Percentiles rank a stretch among this genome's conserved stretches.
These are phyloP conservation scores for Lasioglossum vierecki DNA, from an alignment of 2,888 invertebrate species.

Conservation along the genomic window DNA sequence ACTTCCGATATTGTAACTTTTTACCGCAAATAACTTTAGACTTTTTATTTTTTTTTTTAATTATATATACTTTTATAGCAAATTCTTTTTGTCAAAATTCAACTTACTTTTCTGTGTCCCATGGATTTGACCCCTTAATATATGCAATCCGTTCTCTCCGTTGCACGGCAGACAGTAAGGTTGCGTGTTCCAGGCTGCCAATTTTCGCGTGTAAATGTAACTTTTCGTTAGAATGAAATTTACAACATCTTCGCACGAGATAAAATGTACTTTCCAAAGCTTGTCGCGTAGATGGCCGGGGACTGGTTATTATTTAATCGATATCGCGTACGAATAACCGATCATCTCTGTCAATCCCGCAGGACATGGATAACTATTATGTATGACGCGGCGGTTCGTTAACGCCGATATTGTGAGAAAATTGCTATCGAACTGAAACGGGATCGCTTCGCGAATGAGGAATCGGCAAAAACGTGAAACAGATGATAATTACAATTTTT, in stretches of 20 bases:
- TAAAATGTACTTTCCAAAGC: constrained; percentile 26
- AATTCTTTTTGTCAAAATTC: not conserved
- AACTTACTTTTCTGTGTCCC: not conserved
- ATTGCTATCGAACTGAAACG: constrained; percentile 26
- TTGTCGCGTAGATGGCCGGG: not conserved
- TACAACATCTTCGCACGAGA: not conserved
- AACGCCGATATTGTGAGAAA: constrained; percentile 56
- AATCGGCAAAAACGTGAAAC: constrained; percentile 5
- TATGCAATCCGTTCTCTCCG: not conserved
- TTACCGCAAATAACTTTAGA: not conserved
- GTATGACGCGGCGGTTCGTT: constrained; percentile 48
- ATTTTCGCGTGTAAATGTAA: not conserved
- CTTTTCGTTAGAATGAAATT: not conserved
- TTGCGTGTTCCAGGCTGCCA: not conserved
- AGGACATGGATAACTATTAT: constrained; percentile 20
- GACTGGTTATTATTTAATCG: constrained; percentile 58
- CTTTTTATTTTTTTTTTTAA: no score
- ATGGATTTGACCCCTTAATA: not conserved
- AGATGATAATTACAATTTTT: constrained; percentile 22
- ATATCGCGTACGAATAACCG: constrained; percentile 39
- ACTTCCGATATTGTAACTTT: not conserved
- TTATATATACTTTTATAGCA: no score
- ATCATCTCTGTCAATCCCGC: constrained; percentile 42
- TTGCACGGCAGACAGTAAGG: not conserved
- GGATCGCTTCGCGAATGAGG: constrained; percentile 16